Base-by-base conservation (phyloP, 23 tunicate genomes). In the Clavelina lepadiformis region DNA sequence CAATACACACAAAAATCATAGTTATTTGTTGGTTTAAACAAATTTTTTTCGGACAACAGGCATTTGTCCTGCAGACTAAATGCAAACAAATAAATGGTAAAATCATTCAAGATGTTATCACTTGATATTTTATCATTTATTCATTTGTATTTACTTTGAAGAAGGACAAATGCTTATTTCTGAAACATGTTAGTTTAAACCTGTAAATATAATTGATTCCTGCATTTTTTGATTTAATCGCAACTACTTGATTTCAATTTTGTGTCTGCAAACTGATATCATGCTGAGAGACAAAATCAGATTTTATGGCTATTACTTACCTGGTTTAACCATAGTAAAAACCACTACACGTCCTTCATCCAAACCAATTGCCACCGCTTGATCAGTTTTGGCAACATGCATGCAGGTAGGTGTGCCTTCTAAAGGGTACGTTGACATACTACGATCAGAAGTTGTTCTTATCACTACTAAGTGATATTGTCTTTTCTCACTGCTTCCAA, bases 341-440 rank as follows among this genome's bases (percentile, higher is more conserved):
- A 74, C 80, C 8, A 74, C 35, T 2, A 53, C 46, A 51, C 71
- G 33, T 22, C 80, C 80, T 63, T 74, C 80, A 3, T 62, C 80
- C 1, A 63, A 21, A 0, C 80, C 80, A 35, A 74, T 49, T 2
- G 63, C 66, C 7, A 63, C 63, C 34, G 28, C 7, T 36, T 28
- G 33, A 8, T 71, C 80, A 31, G 80, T 1, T 49, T 62, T 62
- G 26, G 51, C 32, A 13, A 62, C 23, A 26, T 62, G 25, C 71
- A 74, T 49, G 31, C 71, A 50, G 8, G 71, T 62, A 20, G 80
- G 80, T 1, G 52, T 58, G 62, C 80, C 53, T 46, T 74, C 80
- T 32, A 74, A 50, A 24, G 80, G 80, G 50, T 74, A 74, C 8
- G 62, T 63, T 23, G 41, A 30, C 3, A 51, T 5, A 0, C 37